A percentile compares a stretch with the other conserved stretches of the same genome.
phyloP scores from a whole-genome alignment of 2,888 invertebrate species.

The Caenorhabditis doughertyi region DNA sequence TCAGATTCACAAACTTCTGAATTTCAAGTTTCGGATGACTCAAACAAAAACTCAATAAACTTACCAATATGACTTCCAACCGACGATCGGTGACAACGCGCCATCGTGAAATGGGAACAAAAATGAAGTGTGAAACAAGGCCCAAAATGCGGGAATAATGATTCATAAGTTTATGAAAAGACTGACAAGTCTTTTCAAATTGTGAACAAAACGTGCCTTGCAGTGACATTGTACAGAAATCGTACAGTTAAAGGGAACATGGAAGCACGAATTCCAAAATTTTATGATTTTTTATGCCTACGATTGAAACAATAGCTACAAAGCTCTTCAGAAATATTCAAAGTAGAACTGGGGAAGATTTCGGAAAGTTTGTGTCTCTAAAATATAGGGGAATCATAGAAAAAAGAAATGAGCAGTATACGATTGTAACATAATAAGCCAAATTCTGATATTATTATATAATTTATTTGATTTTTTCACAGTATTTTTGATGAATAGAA shows the following conservation, averaged over 20 bases:
- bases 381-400: too few relatives aligned
- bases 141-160: background rate
- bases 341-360: too few relatives aligned
- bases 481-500: too few relatives aligned
- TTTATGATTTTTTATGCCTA: too few relatives aligned
- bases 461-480: too few relatives aligned
- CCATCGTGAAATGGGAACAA: background rate
- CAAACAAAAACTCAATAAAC: background rate
- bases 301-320: background rate
- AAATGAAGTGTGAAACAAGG: background rate
- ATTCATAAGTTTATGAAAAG: constrained; percentile 38
- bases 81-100: constrained; percentile 22
- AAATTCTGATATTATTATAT: too few relatives aligned
- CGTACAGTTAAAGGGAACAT: constrained; percentile 1
- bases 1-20: constrained; percentile 16
- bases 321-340: too few relatives aligned
- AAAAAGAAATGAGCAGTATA: too few relatives aligned
- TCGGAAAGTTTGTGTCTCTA: too few relatives aligned
- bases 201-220: constrained; percentile 29
- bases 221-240: constrained; percentile 28
- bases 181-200: constrained; percentile 1
- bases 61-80: constrained; percentile 15
- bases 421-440: too few relatives aligned
- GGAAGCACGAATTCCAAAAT: background rate
- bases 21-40: background rate